Conservation (phyloP, 2,888 invertebrate genomes). For the Melieria omissa region DNA sequence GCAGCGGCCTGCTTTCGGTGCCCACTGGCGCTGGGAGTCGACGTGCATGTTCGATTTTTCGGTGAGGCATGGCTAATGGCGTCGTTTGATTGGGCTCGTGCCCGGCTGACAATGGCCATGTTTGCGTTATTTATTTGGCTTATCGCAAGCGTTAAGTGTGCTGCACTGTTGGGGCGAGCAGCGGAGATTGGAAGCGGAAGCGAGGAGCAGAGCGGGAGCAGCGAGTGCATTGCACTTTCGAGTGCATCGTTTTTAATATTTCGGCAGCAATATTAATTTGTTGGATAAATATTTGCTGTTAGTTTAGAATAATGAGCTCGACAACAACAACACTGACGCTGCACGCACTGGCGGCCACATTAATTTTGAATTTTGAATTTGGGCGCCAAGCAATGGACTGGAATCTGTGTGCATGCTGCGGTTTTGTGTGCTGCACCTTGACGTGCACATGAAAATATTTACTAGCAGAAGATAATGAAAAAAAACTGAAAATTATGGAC, state of each 20-base stretch:
- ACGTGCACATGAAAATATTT: background rate
- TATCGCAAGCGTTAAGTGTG: constrained; percentile 44
- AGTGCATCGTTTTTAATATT: constrained; percentile 47
- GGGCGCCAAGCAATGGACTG: too few relatives aligned
- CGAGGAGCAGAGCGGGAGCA: background rate
- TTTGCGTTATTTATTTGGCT: constrained; percentile 58
- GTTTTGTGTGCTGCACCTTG: background rate
- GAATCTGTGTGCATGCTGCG: background rate
- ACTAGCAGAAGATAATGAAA: too few relatives aligned
- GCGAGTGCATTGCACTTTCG: constrained; percentile 30
- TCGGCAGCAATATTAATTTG: constrained; percentile 44
- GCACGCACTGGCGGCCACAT: too few relatives aligned
- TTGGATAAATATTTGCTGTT: constrained; percentile 51
- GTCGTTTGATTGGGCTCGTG: background rate
- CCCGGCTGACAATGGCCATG: constrained; percentile 14
- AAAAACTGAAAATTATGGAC: too few relatives aligned
- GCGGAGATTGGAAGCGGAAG: too few relatives aligned
- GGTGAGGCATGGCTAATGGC: constrained; percentile 21
- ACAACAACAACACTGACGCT: too few relatives aligned
- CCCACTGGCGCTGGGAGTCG: constrained; percentile 31
- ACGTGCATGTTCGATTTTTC: constrained; percentile 37
- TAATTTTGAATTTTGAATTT: too few relatives aligned
- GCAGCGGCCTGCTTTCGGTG: background rate
- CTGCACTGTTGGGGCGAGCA: background rate
- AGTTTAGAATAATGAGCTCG: constrained; percentile 45